Evolutionary conservation across 1,140 invertebrate species (phyloP), one percentile per base, ranked within the genome.

Genomic region (Drosophila pseudoananassae): DNA sequence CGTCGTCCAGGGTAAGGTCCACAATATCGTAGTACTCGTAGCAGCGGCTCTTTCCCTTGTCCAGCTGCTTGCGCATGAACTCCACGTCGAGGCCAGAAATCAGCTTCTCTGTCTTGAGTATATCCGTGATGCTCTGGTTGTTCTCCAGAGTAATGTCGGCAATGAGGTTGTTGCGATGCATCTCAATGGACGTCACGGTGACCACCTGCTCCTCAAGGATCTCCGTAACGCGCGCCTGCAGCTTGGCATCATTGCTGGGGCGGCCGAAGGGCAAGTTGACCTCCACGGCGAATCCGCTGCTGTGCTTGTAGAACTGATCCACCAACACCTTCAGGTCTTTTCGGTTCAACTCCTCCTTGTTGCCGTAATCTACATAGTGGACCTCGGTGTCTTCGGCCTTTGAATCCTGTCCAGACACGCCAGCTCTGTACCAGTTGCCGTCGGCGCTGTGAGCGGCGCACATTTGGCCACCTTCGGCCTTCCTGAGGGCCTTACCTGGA

Each of bases 331-430:
- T 93, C 0, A 96, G 70, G 8, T 91, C 82, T 0, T 90, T 65
- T 4, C 92, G 90, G 1, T 92, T 45, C 0, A 96, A 90, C 23
- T 85, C 92, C 91, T 96, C 95, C 25, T 93, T 93, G 90, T 97
- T 96, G 8, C 96, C 96, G 91, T 96, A 97, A 90, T 97, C 96
- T 4, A 96, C 91, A 90, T 95, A 97, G 8, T 94, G 92, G 0
- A 97, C 94, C 59, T 92, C 93, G 2, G 93, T 92, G 8, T 56
- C 51, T 0, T 56, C 25, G 10, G 47, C n/a, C 92, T 91, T 76
- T 12, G 92, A 92, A 43, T 92, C 87, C 3, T 93, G 76, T 20
- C 89, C 91, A 5, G 92, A 31, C 12, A 96, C 93, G 66, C 93
- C 93, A 12, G 93, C 95, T 54, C 95, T 92, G 78, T 94, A 97